Evolutionary conservation across 2,888 invertebrate species (phyloP), one percentile per base, ranked within the genome.

Genomic region (Zaprionus bogoriensis): DNA sequence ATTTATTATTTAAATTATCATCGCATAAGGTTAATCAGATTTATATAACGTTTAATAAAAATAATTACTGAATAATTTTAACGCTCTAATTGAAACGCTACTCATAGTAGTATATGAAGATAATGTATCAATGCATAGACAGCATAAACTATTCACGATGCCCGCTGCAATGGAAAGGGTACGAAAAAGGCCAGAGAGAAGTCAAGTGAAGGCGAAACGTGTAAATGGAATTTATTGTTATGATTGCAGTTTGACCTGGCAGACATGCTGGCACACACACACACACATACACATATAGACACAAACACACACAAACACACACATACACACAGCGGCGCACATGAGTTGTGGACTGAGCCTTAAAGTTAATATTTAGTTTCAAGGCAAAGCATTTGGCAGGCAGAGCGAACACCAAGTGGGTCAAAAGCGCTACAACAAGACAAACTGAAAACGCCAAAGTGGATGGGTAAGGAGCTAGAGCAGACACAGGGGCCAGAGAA

Each of bases 161-260:
- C 19, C 25, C n/a, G n/a, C 50, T 17, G 9, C 14, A 46, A 14
- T 9, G 14, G 32, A 17, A 32, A 57, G 36, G 36, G 46, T 48
- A 51, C 47, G 5, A 27, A 38, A 42, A 23, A 25, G 25, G 20
- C 14, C 6, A 19, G 19, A 52, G 66, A 38, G 41, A 50, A 67
- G 50, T 55, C 63, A 67, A 61, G 63, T 51, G 32, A 58, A 61
- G 74, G 70, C 55, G 51, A 57, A 77, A 77, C 59, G 63, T 74
- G 74, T 62, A 83, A 80, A 77, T 77, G 48, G 59, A 79, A 79
- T 80, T 83, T 79, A 79, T 80, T 74, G 84, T 83, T 74, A 77
- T 74, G 72, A 83, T 77, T 79, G 84, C 77, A 80, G 66, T 77
- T 74, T 74, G 67, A 64, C 67, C 67, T 45, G 48, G 19, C 41